Evolutionary conservation across 1,140 invertebrate species (phyloP).

Genomic region (Conus betulinus): DNA sequence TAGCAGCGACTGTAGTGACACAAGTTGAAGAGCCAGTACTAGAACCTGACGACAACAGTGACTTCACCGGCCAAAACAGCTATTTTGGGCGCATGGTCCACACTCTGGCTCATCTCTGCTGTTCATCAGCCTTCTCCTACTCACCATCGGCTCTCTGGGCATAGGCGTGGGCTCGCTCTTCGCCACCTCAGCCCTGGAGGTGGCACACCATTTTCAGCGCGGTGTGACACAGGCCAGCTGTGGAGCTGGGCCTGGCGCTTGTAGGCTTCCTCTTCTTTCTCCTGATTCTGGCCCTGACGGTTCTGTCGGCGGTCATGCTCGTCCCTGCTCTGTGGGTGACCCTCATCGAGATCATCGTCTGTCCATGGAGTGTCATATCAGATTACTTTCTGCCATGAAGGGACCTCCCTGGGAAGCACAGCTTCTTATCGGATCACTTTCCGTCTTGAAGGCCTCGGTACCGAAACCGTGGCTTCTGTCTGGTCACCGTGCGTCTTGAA

Average conservation of each 20-base stretch:
- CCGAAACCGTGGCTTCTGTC: too few species aligned
- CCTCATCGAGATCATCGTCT: not conserved
- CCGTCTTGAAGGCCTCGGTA: too few species aligned
- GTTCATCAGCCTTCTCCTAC: not conserved
- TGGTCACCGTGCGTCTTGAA: too few species aligned
- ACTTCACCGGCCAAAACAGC: not conserved
- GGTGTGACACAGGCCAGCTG: not conserved
- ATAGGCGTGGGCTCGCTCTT: not conserved
- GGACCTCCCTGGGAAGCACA: too few species aligned
- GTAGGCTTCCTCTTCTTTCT: not conserved
- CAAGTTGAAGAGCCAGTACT: too few species aligned
- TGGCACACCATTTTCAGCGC: not conserved
- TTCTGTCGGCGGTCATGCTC: not conserved
- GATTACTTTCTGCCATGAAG: not conserved
- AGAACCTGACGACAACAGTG: not conserved
- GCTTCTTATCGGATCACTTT: not conserved
- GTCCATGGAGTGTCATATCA: not conserved
- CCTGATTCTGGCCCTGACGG: not conserved
- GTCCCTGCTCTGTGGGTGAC: slow-evolving; percentile 11
- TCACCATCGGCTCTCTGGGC: slow-evolving; percentile 5
- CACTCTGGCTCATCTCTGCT: not conserved
- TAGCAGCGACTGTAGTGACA: not conserved
- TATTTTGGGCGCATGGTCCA: not conserved
- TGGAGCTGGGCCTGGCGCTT: not conserved
- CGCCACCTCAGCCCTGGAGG: not conserved